A percentile compares a stretch with the other conserved stretches of the same genome.
Conservation (phyloP, 2,888 invertebrate species). For the Aleiodes alternator region DNA sequence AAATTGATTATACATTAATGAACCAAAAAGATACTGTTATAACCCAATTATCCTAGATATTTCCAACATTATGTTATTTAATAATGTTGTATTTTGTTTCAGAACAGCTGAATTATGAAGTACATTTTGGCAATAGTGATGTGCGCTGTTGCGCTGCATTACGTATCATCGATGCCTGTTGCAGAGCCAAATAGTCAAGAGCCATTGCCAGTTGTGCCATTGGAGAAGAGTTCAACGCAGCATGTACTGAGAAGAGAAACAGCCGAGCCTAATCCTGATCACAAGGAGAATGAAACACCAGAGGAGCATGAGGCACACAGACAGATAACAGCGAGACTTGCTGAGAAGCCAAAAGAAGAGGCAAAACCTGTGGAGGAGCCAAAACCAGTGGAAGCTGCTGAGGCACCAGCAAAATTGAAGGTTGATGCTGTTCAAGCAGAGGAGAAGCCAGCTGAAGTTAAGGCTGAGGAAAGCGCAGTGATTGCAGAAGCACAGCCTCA, state of each 20-base stretch:
- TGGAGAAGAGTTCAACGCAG: conserved; percentile 64
- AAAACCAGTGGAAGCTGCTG: conserved; percentile 22
- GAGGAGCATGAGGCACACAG: conserved; percentile 58
- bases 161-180: conserved; percentile 79
- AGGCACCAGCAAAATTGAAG: conserved; percentile 2
- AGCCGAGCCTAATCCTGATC: conserved; percentile 63
- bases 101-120: conserved; percentile 76
- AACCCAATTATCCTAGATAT: no score
- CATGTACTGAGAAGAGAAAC: conserved; percentile 59
- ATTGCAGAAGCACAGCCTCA: no score
- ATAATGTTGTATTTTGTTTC: conserved; percentile 31
- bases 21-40: no score
- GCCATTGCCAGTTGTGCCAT: conserved; percentile 59
- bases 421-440: conserved; percentile 46
- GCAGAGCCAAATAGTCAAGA: conserved; percentile 66
- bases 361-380: neutral
- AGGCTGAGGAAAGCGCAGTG: conserved; percentile 44
- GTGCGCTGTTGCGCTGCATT: conserved; percentile 79
- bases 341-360: conserved; percentile 25
- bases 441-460: conserved; percentile 50
- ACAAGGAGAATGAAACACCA: conserved; percentile 44
- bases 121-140: conserved; percentile 70
- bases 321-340: conserved; percentile 31
- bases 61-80: conserved; percentile 3
- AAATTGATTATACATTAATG: no score